Evolutionary conservation across 2,797 vertebrate species (phyloP).

Genomic region (Otus scops): DNA sequence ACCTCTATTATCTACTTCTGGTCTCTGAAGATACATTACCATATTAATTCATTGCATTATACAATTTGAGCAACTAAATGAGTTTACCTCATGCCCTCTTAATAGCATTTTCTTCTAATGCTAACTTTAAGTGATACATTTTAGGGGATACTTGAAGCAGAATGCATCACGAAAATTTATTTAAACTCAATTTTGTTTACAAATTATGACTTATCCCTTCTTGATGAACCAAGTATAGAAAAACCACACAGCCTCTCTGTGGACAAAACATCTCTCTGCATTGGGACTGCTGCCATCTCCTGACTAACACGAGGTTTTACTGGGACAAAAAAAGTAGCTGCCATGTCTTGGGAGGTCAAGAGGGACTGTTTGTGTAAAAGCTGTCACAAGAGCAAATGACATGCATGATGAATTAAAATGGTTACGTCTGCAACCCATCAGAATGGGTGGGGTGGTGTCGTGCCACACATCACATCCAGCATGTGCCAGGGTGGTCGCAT

Average conservation of each 20-base stretch:
- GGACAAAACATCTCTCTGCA: accelerated
- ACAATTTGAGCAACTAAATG: slow-evolving; percentile 78
- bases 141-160: slow-evolving; percentile 65
- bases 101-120: slow-evolving; percentile 79
- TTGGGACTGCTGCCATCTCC: not conserved
- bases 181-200: slow-evolving; percentile 77
- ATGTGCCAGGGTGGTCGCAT: not conserved
- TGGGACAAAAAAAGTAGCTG: not conserved
- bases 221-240: slow-evolving; percentile 65
- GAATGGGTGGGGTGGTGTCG: not conserved
- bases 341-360: not conserved
- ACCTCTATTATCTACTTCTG: slow-evolving; percentile 79
- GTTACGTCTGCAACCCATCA: not conserved
- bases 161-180: slow-evolving; percentile 71
- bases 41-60: slow-evolving; percentile 80
- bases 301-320: not conserved
- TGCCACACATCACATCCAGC: accelerated
- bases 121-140: slow-evolving; percentile 72
- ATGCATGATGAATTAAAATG: not conserved
- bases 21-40: slow-evolving; percentile 80
- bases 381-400: not conserved
- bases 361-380: not conserved
- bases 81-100: slow-evolving; percentile 77
- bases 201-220: slow-evolving; percentile 69
- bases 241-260: not conserved